Base-by-base conservation (phyloP, 2,797 vertebrate species). In the Falco columbarius region DNA sequence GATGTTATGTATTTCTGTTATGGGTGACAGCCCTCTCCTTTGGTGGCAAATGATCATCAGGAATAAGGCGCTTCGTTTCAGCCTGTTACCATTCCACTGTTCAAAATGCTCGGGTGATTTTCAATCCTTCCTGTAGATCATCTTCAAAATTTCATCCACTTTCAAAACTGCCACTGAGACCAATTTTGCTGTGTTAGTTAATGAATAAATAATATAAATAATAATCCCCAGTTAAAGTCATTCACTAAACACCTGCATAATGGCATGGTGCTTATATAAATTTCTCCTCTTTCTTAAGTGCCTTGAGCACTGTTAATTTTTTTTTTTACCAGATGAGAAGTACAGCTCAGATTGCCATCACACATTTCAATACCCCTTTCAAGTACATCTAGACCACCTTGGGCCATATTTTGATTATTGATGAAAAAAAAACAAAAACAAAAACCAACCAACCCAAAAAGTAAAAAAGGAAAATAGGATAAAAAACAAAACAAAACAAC, bases 41-140 rank as follows among this genome's bases (percentile, higher is more conserved):
- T 63, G 14, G 32, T 59, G 62, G 49, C 49, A 84, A 71, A 42
- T 32, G 36, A 84, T 21, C 14, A 34, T 14, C 32, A 73, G 38
- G 32, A 63, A 27, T 49, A 56, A 54, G 61, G 63, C 47, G 15
- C 6, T 91, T 86, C 58, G n/a, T 93, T 95, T 95, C 92, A 86
- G 5, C 62, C 66, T 51, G 14, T 61, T 6, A 6, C 18, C 3
- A 19, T 59, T 51, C 30, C 4, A 21, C 7, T 46, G 7, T 40
- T 66, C 47, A 30, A 91, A 91, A 87, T 63, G 24, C 14, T 82
- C 5, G 47, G n/a, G 26, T 38, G 51, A 54, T 15, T 74, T 77
- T 81, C 34, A 56, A 68, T 74, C 23, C 34, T 70, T 75, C 42
- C 38, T 61, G 5, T 63, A 68, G 32, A 59, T 77, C 20, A 34